phyloP scores from a whole-genome alignment of 2,113 vertebrate species.

The Drymodes brunneopygia region DNA sequence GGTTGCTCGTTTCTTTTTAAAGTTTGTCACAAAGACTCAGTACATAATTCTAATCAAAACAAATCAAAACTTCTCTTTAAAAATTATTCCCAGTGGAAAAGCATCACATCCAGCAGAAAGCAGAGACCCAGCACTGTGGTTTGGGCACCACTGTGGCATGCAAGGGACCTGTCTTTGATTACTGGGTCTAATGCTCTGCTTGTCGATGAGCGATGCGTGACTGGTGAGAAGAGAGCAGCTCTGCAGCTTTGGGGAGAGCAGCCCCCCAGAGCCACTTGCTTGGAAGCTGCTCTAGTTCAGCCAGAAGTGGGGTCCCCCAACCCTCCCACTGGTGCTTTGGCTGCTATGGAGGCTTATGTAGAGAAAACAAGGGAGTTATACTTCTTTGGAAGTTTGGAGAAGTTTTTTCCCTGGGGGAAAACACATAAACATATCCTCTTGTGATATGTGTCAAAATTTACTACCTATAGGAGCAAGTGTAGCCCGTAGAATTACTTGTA shows the following conservation, averaged over 20 bases:
- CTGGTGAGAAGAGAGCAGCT: background rate
- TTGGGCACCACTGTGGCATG: background rate
- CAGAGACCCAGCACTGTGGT: background rate
- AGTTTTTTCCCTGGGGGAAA: background rate
- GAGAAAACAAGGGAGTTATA: background rate
- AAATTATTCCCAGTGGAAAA: background rate
- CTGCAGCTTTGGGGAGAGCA: accelerated
- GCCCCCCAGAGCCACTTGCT: background rate
- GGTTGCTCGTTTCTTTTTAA: slow-evolving; percentile 25
- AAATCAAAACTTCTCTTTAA: slow-evolving; percentile 30
- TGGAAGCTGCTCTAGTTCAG: background rate
- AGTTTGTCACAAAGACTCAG: slow-evolving; percentile 27
- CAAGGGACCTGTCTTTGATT: background rate
- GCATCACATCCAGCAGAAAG: background rate
- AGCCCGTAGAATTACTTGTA: background rate
- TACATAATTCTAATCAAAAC: slow-evolving; percentile 45
- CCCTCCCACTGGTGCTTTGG: accelerated
- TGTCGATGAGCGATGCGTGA: background rate
- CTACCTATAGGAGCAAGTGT: background rate
- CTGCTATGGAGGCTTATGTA: background rate
- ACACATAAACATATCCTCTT: background rate
- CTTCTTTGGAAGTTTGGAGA: background rate
- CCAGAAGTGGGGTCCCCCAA: background rate
- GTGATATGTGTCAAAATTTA: background rate
- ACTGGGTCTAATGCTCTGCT: background rate